Base-by-base conservation (phyloP, 2,797 vertebrate species). In the Cetoscarus ocellatus region DNA sequence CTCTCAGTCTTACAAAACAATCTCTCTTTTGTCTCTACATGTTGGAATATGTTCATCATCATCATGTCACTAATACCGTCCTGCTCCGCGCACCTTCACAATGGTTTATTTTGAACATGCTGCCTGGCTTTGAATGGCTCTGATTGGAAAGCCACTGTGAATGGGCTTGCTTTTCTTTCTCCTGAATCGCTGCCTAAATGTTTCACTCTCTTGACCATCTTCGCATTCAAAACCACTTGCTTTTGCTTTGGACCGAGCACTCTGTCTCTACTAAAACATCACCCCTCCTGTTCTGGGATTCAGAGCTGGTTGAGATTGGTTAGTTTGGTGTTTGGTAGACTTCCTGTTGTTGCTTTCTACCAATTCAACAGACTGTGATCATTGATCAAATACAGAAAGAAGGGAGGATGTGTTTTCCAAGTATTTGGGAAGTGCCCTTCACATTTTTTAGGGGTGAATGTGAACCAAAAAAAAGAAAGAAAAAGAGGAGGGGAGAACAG, bases 361-460 rank as follows among this genome's bases (percentile, higher is more conserved):
- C 44, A 62, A 56, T 58, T 68, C n/a, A 13, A 70, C 48, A 56
- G 36, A 51, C 65, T 67, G 35, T 57, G 58, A 62, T 62, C 57
- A 73, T 58, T 58, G 11, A 39, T 68, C 1, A 50, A 43, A 39
- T 45, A 42, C 5, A 17, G 55, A 75, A 44, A 76, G 48, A 39
- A 42, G 55, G 74, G 51, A 66, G 10, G 63, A 73, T 79, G 55
- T 64, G 71, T 84, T 85, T 84, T 84, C 83, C 10, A 79, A 79
- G 75, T 54, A 39, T 61, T 53, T 50, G 8, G 44, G 12, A 17
- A 34, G 27, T 43, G 56, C 57, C 34, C 79, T 86, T 27, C 85
- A 88, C 81, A 73, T 40, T 79, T 77, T 84, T 83, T 69, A 69
- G 58, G 54, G 72, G 69, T 80, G 58, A 69, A 55, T 78, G 67